A percentile compares a stretch with the other conserved stretches of the same genome.
These are phyloP conservation scores for Gracilinanus agilis DNA, from an alignment of 2,113 vertebrate genomes.

Conservation along the genomic window DNA sequence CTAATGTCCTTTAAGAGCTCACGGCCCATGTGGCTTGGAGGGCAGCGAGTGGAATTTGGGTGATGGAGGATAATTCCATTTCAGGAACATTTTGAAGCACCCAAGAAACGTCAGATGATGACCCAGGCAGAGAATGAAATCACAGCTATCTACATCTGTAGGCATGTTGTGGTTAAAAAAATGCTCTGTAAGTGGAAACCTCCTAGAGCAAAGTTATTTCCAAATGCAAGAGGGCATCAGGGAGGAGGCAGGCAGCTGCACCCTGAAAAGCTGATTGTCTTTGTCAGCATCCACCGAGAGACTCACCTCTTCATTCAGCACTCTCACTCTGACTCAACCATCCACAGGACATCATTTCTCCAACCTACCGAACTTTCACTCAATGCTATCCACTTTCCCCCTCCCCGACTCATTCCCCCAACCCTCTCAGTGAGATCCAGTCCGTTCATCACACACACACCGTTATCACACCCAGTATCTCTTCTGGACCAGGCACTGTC, in stretches of 20 bases:
- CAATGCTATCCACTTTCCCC: constrained; percentile 15
- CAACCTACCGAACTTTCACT: constrained; percentile 76
- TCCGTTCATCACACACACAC: too few species aligned
- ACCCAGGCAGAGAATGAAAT: constrained; percentile 52
- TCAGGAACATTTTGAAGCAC: not conserved
- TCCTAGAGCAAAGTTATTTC: constrained; percentile 70
- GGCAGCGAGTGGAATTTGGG: not conserved
- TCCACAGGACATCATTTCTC: constrained; percentile 45
- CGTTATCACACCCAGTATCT: too few species aligned
- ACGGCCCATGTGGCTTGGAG: not conserved
- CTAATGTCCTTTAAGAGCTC: not conserved
- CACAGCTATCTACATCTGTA: constrained; percentile 51
- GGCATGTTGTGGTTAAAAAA: constrained; percentile 62
- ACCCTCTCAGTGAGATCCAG: too few species aligned
- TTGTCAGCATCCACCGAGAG: constrained; percentile 69
- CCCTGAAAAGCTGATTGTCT: not conserved
- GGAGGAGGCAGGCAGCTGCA: not conserved
- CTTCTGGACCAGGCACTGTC: too few species aligned
- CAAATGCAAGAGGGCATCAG: constrained; percentile 37
- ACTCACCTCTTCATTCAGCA: constrained; percentile 65
- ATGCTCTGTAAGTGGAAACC: constrained; percentile 77
- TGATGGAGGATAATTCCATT: not conserved
- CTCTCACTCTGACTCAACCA: constrained; percentile 75
- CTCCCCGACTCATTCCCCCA: too few species aligned
- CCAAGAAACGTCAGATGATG: not conserved